Conservation (phyloP, 2,797 vertebrate species). For the Danio aesculapii region DNA sequence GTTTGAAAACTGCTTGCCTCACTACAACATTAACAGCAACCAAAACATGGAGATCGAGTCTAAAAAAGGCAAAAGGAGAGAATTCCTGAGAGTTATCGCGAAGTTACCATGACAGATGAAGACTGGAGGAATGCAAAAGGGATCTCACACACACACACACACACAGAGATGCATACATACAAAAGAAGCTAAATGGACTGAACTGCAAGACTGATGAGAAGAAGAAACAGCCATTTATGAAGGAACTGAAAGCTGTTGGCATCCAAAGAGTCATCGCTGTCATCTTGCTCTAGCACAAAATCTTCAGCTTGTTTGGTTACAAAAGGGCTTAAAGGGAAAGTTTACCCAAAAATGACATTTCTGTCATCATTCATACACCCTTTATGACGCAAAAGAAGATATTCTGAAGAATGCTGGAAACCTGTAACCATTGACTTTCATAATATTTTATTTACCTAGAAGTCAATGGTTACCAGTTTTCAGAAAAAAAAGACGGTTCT, state of each 20-base stretch:
- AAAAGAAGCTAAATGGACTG: background rate
- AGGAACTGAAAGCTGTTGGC: background rate
- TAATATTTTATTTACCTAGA: no score
- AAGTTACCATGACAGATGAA: background rate
- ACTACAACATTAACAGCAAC: constrained; percentile 41
- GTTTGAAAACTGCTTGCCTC: constrained; percentile 67
- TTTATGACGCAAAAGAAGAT: no score
- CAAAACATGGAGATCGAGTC: constrained; percentile 48
- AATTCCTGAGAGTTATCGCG: constrained; percentile 20
- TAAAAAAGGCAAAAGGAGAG: constrained; percentile 55
- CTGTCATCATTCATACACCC: no score
- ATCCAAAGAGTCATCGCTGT: background rate
- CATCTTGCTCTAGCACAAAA: background rate
- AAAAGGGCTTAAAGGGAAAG: background rate
- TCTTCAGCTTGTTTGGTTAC: background rate
- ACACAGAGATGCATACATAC: background rate
- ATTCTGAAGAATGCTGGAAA: no score
- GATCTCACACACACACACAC: background rate
- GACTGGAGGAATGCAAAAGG: constrained; percentile 10
- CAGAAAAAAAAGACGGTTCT: no score
- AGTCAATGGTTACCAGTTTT: no score
- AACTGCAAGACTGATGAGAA: background rate
- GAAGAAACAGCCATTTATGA: background rate
- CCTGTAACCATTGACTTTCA: no score
- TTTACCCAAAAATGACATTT: no score